Conservation (phyloP, 2,797 vertebrate species). For the Dryobates pubescens region DNA sequence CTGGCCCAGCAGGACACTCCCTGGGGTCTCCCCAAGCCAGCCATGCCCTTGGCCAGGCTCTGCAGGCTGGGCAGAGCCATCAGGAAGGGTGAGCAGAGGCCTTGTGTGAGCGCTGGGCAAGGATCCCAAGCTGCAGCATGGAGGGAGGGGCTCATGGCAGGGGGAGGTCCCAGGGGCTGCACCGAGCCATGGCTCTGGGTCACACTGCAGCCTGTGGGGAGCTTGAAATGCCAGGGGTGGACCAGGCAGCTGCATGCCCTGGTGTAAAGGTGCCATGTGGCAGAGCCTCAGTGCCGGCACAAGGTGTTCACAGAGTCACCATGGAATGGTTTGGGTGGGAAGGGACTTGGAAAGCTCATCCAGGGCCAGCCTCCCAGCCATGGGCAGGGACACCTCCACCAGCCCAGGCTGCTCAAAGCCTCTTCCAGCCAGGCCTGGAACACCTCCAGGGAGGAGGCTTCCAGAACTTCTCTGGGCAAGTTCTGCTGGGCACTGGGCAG, state of each 20-base stretch:
- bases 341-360: no score
- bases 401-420: no score
- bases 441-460: no score
- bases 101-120: rapidly evolving
- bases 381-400: no score
- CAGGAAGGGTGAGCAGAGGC: background rate
- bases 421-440: no score
- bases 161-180: background rate
- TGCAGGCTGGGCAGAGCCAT: background rate
- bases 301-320: background rate
- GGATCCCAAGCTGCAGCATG: background rate
- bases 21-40: background rate
- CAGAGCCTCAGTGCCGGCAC: background rate
- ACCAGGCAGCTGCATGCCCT: background rate
- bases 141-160: background rate
- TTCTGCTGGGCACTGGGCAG: background rate
- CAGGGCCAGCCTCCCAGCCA: no score
- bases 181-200: rapidly evolving
- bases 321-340: no score
- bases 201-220: background rate
- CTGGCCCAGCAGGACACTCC: rapidly evolving
- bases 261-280: rapidly evolving
- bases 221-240: rapidly evolving
- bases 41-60: background rate
- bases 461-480: no score